Evolutionary conservation across 2,113 vertebrate species (phyloP).

Genomic region (Gallinago media): DNA sequence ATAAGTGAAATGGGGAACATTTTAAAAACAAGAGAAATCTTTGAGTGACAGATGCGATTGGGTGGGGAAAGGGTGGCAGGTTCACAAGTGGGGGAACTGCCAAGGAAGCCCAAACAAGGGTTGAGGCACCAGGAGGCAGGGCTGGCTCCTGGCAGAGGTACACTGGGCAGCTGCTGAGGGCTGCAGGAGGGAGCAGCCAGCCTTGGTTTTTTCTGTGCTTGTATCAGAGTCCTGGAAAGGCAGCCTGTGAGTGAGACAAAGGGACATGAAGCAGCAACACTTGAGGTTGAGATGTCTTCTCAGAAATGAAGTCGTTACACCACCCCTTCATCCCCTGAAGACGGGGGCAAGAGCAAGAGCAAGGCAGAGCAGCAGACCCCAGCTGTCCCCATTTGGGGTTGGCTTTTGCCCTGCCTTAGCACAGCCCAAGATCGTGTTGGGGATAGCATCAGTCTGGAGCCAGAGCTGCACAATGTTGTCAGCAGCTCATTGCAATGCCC

Average conservation of each 20-base stretch:
- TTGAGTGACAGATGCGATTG: not conserved
- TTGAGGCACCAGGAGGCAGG: not conserved
- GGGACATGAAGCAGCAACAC: rapidly evolving
- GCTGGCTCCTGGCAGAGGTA: not conserved
- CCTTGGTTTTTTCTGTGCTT: not conserved
- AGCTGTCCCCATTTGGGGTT: rapidly evolving
- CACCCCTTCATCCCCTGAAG: not conserved
- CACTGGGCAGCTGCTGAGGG: not conserved
- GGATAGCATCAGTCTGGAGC: not conserved
- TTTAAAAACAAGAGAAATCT: not conserved
- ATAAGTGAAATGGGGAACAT: not conserved
- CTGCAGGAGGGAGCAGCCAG: not conserved
- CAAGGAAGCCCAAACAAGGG: not conserved
- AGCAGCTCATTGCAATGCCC: not conserved
- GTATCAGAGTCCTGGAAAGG: not conserved
- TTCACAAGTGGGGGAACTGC: not conserved
- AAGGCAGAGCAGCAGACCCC: not conserved
- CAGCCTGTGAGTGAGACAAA: not conserved
- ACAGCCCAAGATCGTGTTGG: rapidly evolving
- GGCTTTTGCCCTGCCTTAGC: not conserved
- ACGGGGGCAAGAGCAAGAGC: no score
- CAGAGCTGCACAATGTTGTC: not conserved
- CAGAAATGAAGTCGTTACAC: not conserved
- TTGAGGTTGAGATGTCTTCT: not conserved
- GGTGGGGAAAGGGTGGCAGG: not conserved